These are phyloP conservation scores for Picus viridis DNA, from an alignment of 2,797 vertebrate genomes.

Conservation along the genomic window DNA sequence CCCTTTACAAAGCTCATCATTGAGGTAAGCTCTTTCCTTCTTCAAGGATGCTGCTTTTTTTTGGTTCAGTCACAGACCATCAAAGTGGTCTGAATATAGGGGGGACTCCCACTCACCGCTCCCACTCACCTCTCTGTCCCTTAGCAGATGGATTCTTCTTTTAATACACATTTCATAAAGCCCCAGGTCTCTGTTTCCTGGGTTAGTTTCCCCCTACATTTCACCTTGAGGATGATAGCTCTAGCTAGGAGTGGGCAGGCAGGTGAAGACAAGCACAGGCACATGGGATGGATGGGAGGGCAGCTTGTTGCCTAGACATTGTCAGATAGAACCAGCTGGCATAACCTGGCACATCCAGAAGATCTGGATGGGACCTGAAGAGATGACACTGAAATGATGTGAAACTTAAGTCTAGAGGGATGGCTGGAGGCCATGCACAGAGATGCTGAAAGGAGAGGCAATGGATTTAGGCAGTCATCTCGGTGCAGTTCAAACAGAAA, in stretches of 20 bases:
- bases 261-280: neutral
- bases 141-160: neutral
- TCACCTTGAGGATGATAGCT: neutral
- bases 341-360: neutral
- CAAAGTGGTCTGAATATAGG: neutral
- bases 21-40: conserved; percentile 80
- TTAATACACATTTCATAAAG: neutral
- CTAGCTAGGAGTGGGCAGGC: neutral
- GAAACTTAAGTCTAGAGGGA: neutral
- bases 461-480: neutral
- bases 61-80: neutral
- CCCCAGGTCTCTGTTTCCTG: neutral
- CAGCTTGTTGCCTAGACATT: neutral
- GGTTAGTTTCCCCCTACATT: neutral
- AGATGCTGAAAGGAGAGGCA: neutral
- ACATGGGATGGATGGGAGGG: neutral
- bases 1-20: conserved; percentile 92
- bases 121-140: neutral
- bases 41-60: neutral
- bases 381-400: neutral
- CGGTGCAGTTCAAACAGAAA: neutral
- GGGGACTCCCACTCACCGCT: neutral
- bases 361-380: neutral
- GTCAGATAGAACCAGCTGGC: neutral
- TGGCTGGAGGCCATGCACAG: neutral